These are phyloP conservation scores for Megalonaias nervosa DNA, from an alignment of 1,140 invertebrate species.

Conservation along the genomic window DNA sequence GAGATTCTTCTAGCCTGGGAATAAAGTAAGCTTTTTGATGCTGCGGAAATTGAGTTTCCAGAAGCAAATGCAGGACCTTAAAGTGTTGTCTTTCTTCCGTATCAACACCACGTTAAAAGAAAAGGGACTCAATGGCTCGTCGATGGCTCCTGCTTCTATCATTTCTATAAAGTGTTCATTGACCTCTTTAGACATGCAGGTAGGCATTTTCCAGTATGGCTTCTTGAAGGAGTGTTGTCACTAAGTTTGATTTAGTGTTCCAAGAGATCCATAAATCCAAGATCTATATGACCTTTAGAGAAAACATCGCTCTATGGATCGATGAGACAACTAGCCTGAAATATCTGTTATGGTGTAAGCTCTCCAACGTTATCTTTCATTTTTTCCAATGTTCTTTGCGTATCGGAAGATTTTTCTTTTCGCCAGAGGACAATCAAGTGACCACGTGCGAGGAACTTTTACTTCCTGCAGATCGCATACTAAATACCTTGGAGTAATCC, in stretches of 20 bases:
- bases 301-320: no score
- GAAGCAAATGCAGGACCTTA: neutral
- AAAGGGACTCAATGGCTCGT: neutral
- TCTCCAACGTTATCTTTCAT: neutral
- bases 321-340: no score
- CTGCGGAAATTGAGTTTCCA: neutral
- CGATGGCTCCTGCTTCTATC: neutral
- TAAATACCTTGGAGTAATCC: neutral
- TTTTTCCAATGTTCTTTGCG: neutral
- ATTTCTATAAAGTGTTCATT: no score
- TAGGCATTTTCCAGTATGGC: no score
- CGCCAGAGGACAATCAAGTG: neutral
- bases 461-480: slow-evolving; percentile 16
- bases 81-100: neutral
- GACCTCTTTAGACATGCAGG: no score
- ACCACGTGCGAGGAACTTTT: neutral
- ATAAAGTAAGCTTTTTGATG: no score
- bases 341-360: neutral
- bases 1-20: no score
- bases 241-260: no score
- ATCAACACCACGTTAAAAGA: neutral
- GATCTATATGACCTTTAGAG: no score
- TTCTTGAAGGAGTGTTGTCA: no score
- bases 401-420: neutral
- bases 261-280: no score